Evolutionary conservation across 2,888 invertebrate genomes (phyloP), one percentile per base, ranked within the genome.

Genomic region (Strigamia crassipes): DNA sequence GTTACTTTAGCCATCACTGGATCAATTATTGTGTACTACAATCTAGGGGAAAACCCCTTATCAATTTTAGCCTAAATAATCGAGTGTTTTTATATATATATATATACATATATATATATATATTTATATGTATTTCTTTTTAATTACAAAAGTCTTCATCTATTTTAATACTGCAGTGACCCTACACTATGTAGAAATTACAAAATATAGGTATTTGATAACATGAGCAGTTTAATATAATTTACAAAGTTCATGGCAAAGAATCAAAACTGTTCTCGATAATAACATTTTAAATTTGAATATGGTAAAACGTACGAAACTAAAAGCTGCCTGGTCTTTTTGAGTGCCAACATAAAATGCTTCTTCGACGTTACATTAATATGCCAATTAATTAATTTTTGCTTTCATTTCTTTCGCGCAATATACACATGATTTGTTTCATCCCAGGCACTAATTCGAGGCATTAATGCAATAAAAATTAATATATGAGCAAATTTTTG

Each of bases 111-210:
- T n/a, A n/a, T n/a, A n/a, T n/a, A n/a, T n/a, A n/a, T n/a, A n/a
- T n/a, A n/a, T n/a, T n/a, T n/a, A n/a, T n/a, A n/a, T n/a, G n/a
- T n/a, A 18, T 51, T 15, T 51, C 18, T 51, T 51, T 51, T 51
- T 51, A 51, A 51, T 51, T 73, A 73, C 73, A 73, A 73, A 56
- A 73, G 73, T 73, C 73, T 73, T 73, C 31, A 73, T 31, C 73
- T 73, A 73, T 73, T 66, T 73, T 73, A 73, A 73, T 73, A 73
- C 73, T 73, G 73, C 73, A 73, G 73, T 73, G 73, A 73, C 23
- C 73, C 73, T 73, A 73, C 73, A 23, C 27, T 73, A 73, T 27
- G 73, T 73, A 73, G n/a, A 73, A 73, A 73, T 31, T 73, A 73
- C 73, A 73, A 73, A 73, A 73, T 31, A 73, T 73, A 73, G 56